Evolutionary conservation across 2,888 invertebrate genomes (phyloP), one percentile per base, ranked within the genome.

Genomic region (Agrenia bidenticulata): DNA sequence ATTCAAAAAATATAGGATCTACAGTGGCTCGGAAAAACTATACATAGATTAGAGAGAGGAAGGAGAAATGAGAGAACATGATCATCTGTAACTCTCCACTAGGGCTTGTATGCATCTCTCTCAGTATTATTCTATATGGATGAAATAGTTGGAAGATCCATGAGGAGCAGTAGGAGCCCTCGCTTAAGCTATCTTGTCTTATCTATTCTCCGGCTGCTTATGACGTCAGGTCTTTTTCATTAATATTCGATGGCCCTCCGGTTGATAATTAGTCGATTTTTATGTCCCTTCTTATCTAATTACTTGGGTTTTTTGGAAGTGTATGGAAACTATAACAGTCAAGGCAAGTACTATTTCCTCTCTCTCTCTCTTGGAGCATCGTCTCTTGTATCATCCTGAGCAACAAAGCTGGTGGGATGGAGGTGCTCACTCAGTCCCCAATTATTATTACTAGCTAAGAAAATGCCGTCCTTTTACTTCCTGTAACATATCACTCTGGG

Each of bases 231-330:
- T 71, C 71, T 76, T 69, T 73, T 74, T 76, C 76, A 74, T 73
- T 74, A 74, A 76, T 74, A 76, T 76, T 74, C 76, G 74, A 76
- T 76, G 76, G 72, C 72, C 69, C 76, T 76, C 76, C 71, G 73
- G 76, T 74, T 76, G 76, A 74, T 74, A 76, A 76, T 76, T 74
- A 76, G 73, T 73, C 73, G 74, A 76, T 76, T 74, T 72, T 74
- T 76, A 74, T 73, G 73, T 71, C 55, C 68, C 71, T 64, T 69
- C 74, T 74, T 74, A 71, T 72, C 74, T 72, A 72, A 74, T 73
- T 73, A 73, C 73, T 73, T 69, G 63, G 69, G 64, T 72, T 67
- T 65, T 66, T 61, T 21, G 61, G 64, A 62, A 66, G 65, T 37
- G 26, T 1, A n/a, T 39, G 51, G 17, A 45, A 32, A 32, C 11